These are phyloP conservation scores for Timandra comae DNA, from an alignment of 2,888 invertebrate species.

Conservation along the genomic window DNA sequence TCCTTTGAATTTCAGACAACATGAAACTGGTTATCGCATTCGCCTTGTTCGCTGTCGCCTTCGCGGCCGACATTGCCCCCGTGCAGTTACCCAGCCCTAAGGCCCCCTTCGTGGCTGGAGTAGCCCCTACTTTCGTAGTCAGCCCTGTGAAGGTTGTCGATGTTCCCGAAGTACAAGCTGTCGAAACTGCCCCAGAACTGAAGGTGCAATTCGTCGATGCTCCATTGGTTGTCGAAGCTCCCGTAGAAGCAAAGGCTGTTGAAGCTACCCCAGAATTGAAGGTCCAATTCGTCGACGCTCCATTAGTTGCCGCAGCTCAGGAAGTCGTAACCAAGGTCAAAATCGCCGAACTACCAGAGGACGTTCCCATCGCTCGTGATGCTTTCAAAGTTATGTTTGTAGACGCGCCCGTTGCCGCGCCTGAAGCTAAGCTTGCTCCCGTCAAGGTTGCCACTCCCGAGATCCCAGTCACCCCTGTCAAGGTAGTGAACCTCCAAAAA, in stretches of 20 bases:
- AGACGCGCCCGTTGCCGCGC: conserved; percentile 2
- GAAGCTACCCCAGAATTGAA: background rate
- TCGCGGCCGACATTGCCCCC: conserved; percentile 28
- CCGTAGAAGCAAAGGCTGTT: background rate
- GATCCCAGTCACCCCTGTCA: background rate
- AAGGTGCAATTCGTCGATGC: background rate
- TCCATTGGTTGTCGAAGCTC: background rate
- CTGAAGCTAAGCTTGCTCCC: conserved; percentile 3
- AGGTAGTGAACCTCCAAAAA: background rate
- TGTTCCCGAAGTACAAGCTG: background rate
- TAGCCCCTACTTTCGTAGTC: background rate
- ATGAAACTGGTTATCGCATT: conserved; percentile 54
- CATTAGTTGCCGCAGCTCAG: background rate
- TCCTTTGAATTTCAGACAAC: no score
- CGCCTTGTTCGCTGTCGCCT: conserved; percentile 41
- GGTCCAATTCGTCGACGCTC: conserved; percentile 2
- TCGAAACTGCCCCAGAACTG: background rate
- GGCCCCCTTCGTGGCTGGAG: conserved; percentile 1
- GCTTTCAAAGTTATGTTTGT: background rate
- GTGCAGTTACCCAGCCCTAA: conserved; percentile 5
- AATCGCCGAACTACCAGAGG: no score
- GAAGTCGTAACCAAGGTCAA: no score
- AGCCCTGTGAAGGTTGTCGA: background rate
- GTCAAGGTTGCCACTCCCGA: conserved; percentile 2
- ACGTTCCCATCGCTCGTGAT: background rate